Conservation (phyloP, 2,113 vertebrate species). For the Tonatia bakeri region DNA sequence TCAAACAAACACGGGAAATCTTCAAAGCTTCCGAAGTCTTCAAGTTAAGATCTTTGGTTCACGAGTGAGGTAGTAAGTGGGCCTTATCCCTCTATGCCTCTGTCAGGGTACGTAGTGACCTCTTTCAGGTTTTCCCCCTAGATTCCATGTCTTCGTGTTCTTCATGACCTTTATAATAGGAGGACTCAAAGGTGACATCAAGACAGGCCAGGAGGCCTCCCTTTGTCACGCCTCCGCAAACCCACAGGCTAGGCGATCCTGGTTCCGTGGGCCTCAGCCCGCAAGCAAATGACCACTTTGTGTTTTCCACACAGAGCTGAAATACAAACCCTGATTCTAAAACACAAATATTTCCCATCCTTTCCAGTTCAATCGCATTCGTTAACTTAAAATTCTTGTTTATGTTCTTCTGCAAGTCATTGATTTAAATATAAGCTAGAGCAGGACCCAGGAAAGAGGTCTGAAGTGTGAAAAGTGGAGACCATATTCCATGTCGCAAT, state of each 20-base stretch:
- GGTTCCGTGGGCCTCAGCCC: not conserved
- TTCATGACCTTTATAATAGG: not conserved
- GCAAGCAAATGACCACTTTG: not conserved
- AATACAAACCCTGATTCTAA: conserved; percentile 1
- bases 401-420: not conserved
- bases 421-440: not conserved
- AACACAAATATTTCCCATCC: not conserved
- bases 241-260: not conserved
- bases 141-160: not conserved
- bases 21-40: not conserved
- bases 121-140: not conserved
- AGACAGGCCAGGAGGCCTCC: not conserved
- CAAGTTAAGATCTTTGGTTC: not conserved
- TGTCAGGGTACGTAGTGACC: not conserved
- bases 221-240: not conserved
- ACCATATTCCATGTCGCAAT: not conserved
- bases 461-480: not conserved
- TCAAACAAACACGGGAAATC: not conserved
- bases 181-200: not conserved
- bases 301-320: not conserved
- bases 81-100: not conserved
- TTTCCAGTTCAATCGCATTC: not conserved
- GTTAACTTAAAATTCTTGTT: not conserved
- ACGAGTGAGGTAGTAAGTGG: not conserved
- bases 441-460: not conserved